phyloP scores from a whole-genome alignment of 2,797 vertebrate genomes.

The Peromyscus attwateri region DNA sequence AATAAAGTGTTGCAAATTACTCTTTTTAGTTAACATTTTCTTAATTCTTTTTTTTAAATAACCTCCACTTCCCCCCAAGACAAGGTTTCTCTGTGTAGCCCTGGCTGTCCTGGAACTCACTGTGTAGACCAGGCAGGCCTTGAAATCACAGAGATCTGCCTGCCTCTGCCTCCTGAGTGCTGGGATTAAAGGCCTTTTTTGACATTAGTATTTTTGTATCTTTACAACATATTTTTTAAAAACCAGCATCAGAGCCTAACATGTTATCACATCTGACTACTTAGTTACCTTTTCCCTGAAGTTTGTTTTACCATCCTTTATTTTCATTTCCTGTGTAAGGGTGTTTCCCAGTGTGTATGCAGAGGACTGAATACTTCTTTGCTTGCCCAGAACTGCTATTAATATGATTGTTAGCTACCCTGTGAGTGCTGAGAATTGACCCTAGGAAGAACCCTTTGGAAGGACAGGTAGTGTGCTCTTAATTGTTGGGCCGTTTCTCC shows the following conservation, averaged over 20 bases:
- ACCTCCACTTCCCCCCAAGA: no score
- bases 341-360: neutral
- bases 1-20: no score
- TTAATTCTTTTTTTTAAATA: no score
- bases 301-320: neutral
- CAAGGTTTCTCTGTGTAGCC: neutral
- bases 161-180: neutral
- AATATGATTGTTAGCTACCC: neutral
- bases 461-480: neutral
- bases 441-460: neutral
- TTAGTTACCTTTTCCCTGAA: neutral
- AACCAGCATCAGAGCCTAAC: neutral
- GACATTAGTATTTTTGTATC: neutral
- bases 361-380: neutral
- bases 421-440: neutral
- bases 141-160: neutral
- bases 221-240: neutral
- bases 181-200: neutral
- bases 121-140: neutral
- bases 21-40: no score
- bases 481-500: neutral
- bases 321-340: neutral
- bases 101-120: neutral
- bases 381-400: neutral
- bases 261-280: neutral